Base-by-base conservation (phyloP, 1,140 invertebrate genomes). In the Microvelia longipes region DNA sequence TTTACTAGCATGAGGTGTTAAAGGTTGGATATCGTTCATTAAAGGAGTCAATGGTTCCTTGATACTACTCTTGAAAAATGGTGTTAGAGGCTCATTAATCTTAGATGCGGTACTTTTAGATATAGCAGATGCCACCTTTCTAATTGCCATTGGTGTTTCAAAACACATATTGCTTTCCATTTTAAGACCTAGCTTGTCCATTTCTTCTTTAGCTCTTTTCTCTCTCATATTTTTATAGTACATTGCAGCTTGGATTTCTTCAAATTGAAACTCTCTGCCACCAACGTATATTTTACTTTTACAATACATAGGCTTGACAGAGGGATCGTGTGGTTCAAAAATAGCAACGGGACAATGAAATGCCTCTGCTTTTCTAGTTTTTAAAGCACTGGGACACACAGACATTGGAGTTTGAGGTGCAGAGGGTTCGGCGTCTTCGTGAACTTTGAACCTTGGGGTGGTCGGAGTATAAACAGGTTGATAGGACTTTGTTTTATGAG, bases 231-330 rank as follows among this genome's bases (percentile, higher is more conserved):
- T 69, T 68, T 73, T 73, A 2, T 69, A 28, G 61, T 74, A 77
- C 0, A 69, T 25, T 2, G 74, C 77, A 65, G 80, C 81, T 70
- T 81, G 73, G 1, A 85, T 71, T 75, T 85, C 84, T 76, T 85
- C 84, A 75, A 85, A 81, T 28, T 78, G 80, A 70, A 83, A 82
- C 74, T 85, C 84, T 63, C 78, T 78, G 1, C 76, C 77, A 0
- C 83, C 83, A 68, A 76, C 76, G 74, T 83, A 84, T 0, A 79
- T 74, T 76, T 79, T 69, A 30, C 63, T 19, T 35, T 70, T 71
- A 25, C 69, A 68, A 60, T 68, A 69, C 71, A 70, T 25, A 2
- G 2, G 74, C 61, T 73, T 73, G 29, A 78, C 75, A 11, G 73
- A 75, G 2, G 78, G 78, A 73, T 82, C 78, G 27, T 74, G 73